Percentiles rank a stretch among this genome's conserved stretches.
These are phyloP conservation scores for Gymnopithys bicolor DNA, from an alignment of 2,797 vertebrate species.

Conservation along the genomic window DNA sequence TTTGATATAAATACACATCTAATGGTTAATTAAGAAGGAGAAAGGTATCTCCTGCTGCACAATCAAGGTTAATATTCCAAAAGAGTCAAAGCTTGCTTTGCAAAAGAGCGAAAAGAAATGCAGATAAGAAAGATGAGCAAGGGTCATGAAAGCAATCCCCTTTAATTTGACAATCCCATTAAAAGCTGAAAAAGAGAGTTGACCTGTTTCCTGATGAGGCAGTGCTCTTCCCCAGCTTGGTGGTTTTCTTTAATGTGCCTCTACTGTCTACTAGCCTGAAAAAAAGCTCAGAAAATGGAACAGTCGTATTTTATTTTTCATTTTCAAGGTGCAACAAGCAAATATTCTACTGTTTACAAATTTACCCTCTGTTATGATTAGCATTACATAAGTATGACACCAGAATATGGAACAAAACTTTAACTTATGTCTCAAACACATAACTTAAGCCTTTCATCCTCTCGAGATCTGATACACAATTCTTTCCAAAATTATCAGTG, in stretches of 20 bases:
- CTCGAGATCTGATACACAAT: neutral
- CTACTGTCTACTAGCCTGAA: neutral
- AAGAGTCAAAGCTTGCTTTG: neutral
- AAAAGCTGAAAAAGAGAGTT: neutral
- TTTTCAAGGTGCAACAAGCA: neutral
- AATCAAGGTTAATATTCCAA: neutral
- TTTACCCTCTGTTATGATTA: neutral
- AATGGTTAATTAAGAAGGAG: neutral
- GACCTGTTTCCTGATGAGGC: neutral
- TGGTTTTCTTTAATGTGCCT: neutral
- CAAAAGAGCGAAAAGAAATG: neutral
- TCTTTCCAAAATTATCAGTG: neutral
- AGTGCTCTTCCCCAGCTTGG: neutral
- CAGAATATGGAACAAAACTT: neutral
- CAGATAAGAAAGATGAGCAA: constrained; percentile 25
- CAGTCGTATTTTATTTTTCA: neutral
- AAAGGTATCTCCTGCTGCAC: neutral
- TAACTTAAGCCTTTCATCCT: neutral
- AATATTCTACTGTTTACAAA: neutral
- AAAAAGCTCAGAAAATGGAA: neutral
- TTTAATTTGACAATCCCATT: constrained; percentile 32
- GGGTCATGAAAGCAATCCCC: neutral
- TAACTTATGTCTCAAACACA: neutral
- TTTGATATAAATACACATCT: neutral
- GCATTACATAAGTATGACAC: neutral